Base-by-base conservation (phyloP, 2,797 vertebrate genomes). In the Oceanodroma leucorhoa region DNA sequence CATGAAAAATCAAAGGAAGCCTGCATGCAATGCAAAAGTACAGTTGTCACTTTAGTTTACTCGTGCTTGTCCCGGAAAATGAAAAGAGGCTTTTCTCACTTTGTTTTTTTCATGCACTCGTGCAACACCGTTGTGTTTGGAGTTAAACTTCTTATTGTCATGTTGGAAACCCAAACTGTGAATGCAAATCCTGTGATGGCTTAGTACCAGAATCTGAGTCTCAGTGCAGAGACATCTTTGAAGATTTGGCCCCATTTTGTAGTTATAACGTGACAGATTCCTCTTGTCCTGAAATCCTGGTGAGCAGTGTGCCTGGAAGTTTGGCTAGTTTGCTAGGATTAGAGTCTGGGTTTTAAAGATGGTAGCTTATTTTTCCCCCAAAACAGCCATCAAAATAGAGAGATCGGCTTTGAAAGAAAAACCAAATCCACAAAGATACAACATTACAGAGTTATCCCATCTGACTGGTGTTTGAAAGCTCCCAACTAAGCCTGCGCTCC, bases 11-110 rank as follows among this genome's bases (percentile, higher is more conserved):
- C 88, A 92, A 92, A 95, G 92, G 66, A 54, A 83, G 51, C 29
- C 64, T 89, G 45, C 51, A 60, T 30, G 66, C 36, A 84, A 87
- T 87, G 64, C 55, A 41, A 40, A 91, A 82, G 43, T 79, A 76
- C 76, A 86, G 50, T 93, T 93, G 94, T 95, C 86, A 89, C 83
- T 95, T 94, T 27, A 55, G 94, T 93, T 95, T 94, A 66, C 92
- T 89, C 90, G 64, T 90, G 80, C 70, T 94, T 79, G 70, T 92
- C 90, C 88, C 23, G 3, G 60, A 92, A 89, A 90, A 90, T 70
- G 62, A 90, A 92, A 84, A 92, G 75, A 82, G 86, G 75, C 48
- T 96, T 95, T 94, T 94, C 78, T 89, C 77, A 89, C 83, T 93
- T 71, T 41, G 8, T n/a, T 81, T 83, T 83, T 86, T 87, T 45